A percentile compares a stretch with the other conserved stretches of the same genome.
phyloP scores from a whole-genome alignment of 2,113 vertebrate species.

The Triplophysa rosa region DNA sequence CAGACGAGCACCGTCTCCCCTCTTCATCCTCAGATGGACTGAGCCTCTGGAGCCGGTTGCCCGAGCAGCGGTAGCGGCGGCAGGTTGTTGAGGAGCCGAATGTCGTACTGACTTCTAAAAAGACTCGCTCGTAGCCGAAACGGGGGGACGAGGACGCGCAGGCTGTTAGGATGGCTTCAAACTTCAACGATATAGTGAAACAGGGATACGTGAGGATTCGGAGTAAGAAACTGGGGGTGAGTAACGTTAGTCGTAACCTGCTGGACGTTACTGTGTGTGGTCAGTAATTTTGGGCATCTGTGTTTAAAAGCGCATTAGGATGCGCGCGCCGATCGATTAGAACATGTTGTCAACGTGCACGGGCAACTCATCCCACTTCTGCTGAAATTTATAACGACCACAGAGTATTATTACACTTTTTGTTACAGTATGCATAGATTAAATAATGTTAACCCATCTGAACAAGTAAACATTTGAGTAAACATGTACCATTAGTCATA shows the following conservation, averaged over 20 bases:
- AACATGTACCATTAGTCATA: not conserved
- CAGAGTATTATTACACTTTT: not conserved
- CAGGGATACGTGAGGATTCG: conserved; percentile 97
- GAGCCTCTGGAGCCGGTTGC: conserved; percentile 68
- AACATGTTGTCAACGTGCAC: not conserved
- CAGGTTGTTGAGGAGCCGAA: conserved; percentile 65
- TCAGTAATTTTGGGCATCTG: conserved; percentile 58
- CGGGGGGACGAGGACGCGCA: conserved; percentile 49
- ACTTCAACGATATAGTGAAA: conserved; percentile 99
- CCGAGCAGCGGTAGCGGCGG: conserved; percentile 64
- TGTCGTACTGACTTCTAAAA: conserved; percentile 56
- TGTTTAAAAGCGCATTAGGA: conserved; percentile 55
- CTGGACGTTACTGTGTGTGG: conserved; percentile 56
- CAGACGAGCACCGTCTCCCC: conserved; percentile 70
- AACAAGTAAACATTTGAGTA: not conserved
- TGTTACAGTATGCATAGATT: not conserved
- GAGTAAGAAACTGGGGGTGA: conserved; percentile 98
- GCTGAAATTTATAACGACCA: not conserved
- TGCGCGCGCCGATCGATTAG: not conserved
- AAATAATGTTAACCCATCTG: no score
- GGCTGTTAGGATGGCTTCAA: conserved; percentile 88
- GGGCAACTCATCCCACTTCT: not conserved
- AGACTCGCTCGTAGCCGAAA: conserved; percentile 34
- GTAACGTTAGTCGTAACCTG: conserved; percentile 70
- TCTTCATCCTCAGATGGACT: conserved; percentile 65